These are phyloP conservation scores for Ahaetulla prasina DNA, from an alignment of 2,113 vertebrate genomes.

Conservation along the genomic window DNA sequence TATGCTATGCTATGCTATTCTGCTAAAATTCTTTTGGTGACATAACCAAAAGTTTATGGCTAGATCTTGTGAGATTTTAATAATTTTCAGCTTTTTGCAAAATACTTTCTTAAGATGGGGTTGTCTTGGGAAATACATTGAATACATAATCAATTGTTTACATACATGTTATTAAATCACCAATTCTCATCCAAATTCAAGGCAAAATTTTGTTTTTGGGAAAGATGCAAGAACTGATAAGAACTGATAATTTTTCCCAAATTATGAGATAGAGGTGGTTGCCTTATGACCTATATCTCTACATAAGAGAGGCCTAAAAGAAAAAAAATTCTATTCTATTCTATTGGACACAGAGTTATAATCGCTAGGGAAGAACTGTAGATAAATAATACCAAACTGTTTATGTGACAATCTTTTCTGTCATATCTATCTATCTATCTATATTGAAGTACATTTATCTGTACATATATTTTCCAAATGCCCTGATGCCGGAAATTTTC, in stretches of 20 bases:
- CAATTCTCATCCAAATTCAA: not conserved
- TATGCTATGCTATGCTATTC: no score
- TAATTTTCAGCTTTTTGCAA: not conserved
- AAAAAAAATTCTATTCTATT: no score
- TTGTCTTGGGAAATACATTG: not conserved
- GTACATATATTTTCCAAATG: slow-evolving; percentile 20
- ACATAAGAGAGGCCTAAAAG: not conserved
- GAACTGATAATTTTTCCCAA: not conserved
- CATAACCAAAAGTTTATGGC: not conserved
- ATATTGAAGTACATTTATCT: not conserved
- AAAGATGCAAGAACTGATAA: not conserved
- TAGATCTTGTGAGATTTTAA: not conserved
- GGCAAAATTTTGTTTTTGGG: not conserved
- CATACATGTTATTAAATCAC: not conserved
- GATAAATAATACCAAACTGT: not conserved
- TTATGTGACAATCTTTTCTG: slow-evolving; percentile 26
- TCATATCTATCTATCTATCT: not conserved
- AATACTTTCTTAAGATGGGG: not conserved
- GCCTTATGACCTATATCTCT: not conserved
- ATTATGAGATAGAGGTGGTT: not conserved
- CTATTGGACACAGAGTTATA: not conserved
- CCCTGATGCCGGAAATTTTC: slow-evolving; percentile 12
- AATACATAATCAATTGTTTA: not conserved
- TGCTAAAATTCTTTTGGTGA: not conserved
- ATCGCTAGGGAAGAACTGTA: not conserved